Conservation (phyloP, 2,113 vertebrate species). For the Cebus imitator region DNA sequence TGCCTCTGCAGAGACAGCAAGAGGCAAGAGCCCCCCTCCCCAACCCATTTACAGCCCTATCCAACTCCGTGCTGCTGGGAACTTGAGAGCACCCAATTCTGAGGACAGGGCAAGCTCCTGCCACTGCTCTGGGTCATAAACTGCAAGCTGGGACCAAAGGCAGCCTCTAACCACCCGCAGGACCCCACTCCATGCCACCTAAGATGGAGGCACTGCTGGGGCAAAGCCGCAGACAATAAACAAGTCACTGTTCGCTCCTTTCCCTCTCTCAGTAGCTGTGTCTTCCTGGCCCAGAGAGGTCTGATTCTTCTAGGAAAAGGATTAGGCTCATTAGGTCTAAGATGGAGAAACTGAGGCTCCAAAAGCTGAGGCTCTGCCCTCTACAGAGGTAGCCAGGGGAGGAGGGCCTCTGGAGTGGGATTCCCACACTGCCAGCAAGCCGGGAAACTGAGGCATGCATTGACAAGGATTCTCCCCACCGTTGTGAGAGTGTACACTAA, state of each 20-base stretch:
- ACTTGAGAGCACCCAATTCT: background rate
- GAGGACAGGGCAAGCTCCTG: background rate
- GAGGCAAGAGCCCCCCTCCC: too few relatives aligned
- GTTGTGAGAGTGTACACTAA: background rate
- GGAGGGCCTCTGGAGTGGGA: too few relatives aligned
- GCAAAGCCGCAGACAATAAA: background rate
- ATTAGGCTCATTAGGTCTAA: background rate
- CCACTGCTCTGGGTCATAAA: background rate
- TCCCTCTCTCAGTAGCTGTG: background rate
- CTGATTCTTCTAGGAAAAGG: background rate
- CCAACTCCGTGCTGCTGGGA: background rate
- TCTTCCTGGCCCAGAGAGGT: background rate
- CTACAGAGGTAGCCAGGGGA: background rate
- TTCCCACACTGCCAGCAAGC: background rate
- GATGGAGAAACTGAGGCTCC: background rate
- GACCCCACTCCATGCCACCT: background rate
- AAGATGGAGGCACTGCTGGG: background rate
- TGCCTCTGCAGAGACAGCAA: fast-evolving
- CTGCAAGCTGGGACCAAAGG: background rate
- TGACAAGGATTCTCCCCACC: too few relatives aligned
- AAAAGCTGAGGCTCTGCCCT: background rate
- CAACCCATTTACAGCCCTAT: background rate
- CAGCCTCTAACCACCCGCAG: background rate
- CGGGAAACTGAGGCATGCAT: background rate
- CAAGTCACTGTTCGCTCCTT: background rate